Evolutionary conservation across 1,140 invertebrate genomes (phyloP), one percentile per base, ranked within the genome.

Genomic region (Cotesia chilonis): DNA sequence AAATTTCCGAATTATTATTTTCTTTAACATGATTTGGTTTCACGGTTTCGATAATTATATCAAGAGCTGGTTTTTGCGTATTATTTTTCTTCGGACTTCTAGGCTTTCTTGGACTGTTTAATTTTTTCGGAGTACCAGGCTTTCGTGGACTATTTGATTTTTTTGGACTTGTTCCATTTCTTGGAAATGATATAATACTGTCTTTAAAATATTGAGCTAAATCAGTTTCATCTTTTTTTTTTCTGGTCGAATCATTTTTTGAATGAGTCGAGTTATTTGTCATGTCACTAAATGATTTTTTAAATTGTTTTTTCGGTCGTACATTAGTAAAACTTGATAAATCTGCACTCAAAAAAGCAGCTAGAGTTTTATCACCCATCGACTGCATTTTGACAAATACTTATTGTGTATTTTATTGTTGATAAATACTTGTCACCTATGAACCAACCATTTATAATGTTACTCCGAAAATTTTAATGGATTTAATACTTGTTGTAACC

Each of bases 351-450:
- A 78, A 66, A 36, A 78, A 73, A 4, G 75, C 77, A 12, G 68
- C 60, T 5, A 81, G 28, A 1, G 79, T 80, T 17, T 70, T 61
- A 55, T 81, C 74, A 14, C 78, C 78, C 14, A 81, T 75, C 17
- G 76, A 74, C 41, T 73, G 71, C 55, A 81, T 77, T 61, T 20
- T 68, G 36, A 28, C 0, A 63, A 51, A 51, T 36, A 20, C 28
- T 6, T 63, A 5, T 38, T 37, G 6, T 38, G n/a, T 37, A 57
- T 9, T n/a, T n/a, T 41, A 12, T 36, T 47, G 10, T 47, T 47
- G 6, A 47, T 47, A 4, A 47, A 9, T 7, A 47, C 10, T 47
- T 9, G 41, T 47, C 41, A 47, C 2, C 41, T 47, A 4, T 47
- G 6, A 28, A 28, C 28, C 28, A 28, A 47, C 10, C 41, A 47